Conservation (phyloP, 2,113 vertebrate genomes). For the Etheostoma spectabile region DNA sequence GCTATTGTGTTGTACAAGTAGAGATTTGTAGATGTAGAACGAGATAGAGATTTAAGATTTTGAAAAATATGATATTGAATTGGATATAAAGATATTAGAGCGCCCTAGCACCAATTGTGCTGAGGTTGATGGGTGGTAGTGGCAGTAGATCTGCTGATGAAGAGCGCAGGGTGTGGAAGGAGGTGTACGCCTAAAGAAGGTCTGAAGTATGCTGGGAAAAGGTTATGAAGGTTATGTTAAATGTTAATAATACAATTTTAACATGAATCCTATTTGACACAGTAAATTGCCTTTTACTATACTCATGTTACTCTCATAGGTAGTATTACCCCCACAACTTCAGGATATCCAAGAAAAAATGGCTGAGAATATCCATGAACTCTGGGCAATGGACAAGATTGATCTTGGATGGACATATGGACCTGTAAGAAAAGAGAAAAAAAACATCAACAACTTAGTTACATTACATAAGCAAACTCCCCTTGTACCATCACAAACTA, state of each 20-base stretch:
- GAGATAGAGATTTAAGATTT: background rate
- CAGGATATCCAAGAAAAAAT: conserved; percentile 93
- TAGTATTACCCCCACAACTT: conserved; percentile 90
- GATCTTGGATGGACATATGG: conserved; percentile 94
- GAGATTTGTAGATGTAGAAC: background rate
- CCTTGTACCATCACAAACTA: background rate
- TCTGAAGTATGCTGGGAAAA: too few species aligned
- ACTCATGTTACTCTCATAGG: conserved; percentile 74
- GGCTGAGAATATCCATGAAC: conserved; percentile 95
- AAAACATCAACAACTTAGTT: background rate
- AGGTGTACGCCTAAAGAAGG: too few species aligned
- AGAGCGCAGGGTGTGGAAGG: too few species aligned
- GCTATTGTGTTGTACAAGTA: background rate
- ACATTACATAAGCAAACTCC: background rate
- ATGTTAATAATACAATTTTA: too few species aligned
- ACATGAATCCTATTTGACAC: too few species aligned
- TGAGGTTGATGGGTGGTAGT: too few species aligned
- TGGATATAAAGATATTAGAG: background rate
- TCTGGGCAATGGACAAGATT: conserved; percentile 95
- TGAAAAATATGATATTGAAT: background rate
- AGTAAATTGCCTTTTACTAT: background rate
- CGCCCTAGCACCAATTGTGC: too few species aligned
- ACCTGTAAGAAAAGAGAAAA: conserved; percentile 80
- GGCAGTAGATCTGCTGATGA: too few species aligned
- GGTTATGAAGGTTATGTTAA: too few species aligned